phyloP scores from a whole-genome alignment of 2,113 vertebrate species.

The Jacana jacana region DNA sequence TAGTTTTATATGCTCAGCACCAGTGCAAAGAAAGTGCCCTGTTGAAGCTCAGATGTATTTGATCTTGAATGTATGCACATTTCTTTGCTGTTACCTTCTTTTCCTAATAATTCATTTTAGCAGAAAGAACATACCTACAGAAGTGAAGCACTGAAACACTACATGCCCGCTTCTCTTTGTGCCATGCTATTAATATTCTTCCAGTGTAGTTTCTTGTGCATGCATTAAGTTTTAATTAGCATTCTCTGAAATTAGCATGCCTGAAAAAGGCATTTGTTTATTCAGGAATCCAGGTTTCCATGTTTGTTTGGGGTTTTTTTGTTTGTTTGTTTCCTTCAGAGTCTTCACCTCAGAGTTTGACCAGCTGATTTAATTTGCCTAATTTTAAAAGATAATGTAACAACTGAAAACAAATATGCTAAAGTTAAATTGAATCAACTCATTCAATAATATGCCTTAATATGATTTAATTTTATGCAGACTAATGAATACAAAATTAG shows the following conservation, averaged over 20 bases:
- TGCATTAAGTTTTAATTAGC: constrained; percentile 52
- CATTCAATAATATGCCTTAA: constrained; percentile 44
- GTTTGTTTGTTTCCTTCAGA: constrained; percentile 17
- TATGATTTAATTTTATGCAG: constrained; percentile 71
- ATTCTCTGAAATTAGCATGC: constrained; percentile 29
- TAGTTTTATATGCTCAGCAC: neutral
- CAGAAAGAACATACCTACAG: neutral
- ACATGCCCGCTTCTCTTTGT: neutral
- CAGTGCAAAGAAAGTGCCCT: neutral
- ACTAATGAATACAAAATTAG: constrained; percentile 64
- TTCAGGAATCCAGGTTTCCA: constrained; percentile 43
- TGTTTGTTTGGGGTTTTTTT: neutral
- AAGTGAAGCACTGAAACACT: neutral
- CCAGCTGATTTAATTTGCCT: constrained; percentile 64
- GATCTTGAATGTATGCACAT: neutral
- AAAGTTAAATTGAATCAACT: constrained; percentile 65
- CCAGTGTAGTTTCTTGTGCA: constrained; percentile 14
- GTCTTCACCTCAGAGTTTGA: constrained; percentile 29
- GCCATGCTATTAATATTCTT: constrained; percentile 12
- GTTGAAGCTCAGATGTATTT: neutral
- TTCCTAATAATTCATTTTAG: neutral
- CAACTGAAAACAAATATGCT: constrained; percentile 71
- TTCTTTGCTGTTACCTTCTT: neutral
- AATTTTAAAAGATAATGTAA: constrained; percentile 56
- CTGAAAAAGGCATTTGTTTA: constrained; percentile 59